A percentile compares a stretch with the other conserved stretches of the same genome.
Conservation (phyloP, 2,888 invertebrate species). For the Lasioglossum morio region DNA sequence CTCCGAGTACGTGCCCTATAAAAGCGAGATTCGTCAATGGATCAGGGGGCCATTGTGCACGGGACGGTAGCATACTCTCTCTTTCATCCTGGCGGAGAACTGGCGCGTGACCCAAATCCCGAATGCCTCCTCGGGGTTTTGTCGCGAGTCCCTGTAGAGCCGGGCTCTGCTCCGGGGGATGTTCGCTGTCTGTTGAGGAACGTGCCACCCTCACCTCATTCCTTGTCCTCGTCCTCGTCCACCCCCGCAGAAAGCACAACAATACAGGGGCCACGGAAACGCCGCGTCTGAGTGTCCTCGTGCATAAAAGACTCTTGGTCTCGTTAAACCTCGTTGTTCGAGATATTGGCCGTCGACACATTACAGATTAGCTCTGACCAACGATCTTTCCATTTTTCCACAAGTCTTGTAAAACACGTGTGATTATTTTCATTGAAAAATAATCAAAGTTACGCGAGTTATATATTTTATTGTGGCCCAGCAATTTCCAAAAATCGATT, state of each 20-base stretch:
- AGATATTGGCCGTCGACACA: conserved; percentile 50
- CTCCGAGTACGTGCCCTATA: not conserved
- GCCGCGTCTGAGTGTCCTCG: conserved; percentile 56
- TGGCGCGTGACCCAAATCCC: conserved; percentile 66
- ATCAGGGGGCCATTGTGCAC: conserved; percentile 62
- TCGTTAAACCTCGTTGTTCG: conserved; percentile 61
- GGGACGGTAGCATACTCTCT: conserved; percentile 35
- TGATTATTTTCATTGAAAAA: too few relatives aligned
- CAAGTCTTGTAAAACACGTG: too few relatives aligned
- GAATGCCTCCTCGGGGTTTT: conserved; percentile 59
- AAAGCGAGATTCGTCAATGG: conserved; percentile 65
- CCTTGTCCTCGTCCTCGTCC: not conserved
- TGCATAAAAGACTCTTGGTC: conserved; percentile 48
- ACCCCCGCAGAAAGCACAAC: conserved; percentile 42
- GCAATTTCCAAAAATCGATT: too few relatives aligned
- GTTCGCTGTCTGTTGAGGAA: conserved; percentile 49
- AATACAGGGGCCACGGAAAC: conserved; percentile 53
- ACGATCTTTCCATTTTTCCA: not conserved
- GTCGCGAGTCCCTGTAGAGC: conserved; percentile 36
- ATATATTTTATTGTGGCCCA: too few relatives aligned
- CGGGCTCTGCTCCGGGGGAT: not conserved
- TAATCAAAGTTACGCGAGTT: too few relatives aligned
- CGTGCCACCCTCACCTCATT: conserved; percentile 8
- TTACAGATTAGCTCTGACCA: not conserved
- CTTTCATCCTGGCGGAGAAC: conserved; percentile 53